Conservation (phyloP, 1,140 invertebrate genomes). For the Caenorhabditis briggsae region DNA sequence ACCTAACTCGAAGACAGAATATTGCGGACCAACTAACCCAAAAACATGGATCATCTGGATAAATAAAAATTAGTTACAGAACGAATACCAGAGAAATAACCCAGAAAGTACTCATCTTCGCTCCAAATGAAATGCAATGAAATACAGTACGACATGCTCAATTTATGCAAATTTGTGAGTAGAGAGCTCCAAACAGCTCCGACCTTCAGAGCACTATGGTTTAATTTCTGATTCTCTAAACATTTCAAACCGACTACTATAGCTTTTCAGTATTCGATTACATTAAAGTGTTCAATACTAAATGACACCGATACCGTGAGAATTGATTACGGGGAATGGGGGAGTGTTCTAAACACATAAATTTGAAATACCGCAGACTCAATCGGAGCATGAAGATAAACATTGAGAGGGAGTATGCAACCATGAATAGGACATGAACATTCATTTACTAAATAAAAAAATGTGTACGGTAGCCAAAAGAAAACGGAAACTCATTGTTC, state of each 20-base stretch:
- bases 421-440: not conserved
- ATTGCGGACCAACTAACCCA: too few relatives aligned
- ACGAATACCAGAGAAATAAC: too few relatives aligned
- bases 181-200: not conserved
- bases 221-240: not conserved
- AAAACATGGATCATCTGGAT: too few relatives aligned
- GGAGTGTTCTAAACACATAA: not conserved
- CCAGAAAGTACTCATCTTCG: too few relatives aligned
- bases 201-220: too few relatives aligned
- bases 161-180: too few relatives aligned
- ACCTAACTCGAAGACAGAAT: too few relatives aligned
- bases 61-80: too few relatives aligned
- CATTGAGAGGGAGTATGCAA: not conserved
- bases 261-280: slow-evolving; percentile 8
- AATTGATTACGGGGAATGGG: not conserved
- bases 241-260: not conserved
- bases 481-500: slow-evolving; percentile 36
- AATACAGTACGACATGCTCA: too few relatives aligned
- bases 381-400: slow-evolving; percentile 31
- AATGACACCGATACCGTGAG: slow-evolving; percentile 32
- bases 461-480: slow-evolving; percentile 31
- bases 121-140: too few relatives aligned
- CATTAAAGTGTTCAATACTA: not conserved
- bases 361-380: not conserved
- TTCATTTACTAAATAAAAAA: slow-evolving; percentile 35